Conservation (phyloP, 2,888 invertebrate genomes). For the Balanococcus diminutus region DNA sequence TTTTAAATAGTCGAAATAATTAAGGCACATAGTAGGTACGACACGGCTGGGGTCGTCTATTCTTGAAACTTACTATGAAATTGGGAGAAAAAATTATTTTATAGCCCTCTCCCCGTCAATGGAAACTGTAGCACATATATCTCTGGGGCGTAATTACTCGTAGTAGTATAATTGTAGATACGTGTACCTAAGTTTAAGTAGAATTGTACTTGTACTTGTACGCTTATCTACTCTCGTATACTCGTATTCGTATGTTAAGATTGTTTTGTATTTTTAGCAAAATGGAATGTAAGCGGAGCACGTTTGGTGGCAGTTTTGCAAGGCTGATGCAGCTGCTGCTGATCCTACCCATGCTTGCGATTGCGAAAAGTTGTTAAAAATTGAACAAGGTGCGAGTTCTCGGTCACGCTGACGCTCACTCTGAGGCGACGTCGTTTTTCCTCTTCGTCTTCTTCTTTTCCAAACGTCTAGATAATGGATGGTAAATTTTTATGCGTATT, state of each 20-base stretch:
- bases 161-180: no score
- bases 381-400: constrained; percentile 11
- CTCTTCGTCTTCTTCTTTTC: neutral
- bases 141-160: no score
- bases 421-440: neutral
- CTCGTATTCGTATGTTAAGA: neutral
- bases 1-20: no score
- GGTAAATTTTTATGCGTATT: neutral
- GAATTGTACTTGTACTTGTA: no score
- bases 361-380: neutral
- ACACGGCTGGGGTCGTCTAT: no score
- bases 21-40: no score
- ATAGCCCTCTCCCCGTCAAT: no score
- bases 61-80: no score
- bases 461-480: neutral
- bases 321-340: neutral
- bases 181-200: no score
- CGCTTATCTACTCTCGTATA: neutral
- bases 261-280: neutral
- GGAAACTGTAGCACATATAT: no score
- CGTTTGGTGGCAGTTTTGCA: neutral
- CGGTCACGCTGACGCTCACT: constrained; percentile 38
- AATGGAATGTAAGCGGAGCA: neutral
- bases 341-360: no score
- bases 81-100: no score